Conservation (phyloP, 2,113 vertebrate species). For the Polypterus bichir region DNA sequence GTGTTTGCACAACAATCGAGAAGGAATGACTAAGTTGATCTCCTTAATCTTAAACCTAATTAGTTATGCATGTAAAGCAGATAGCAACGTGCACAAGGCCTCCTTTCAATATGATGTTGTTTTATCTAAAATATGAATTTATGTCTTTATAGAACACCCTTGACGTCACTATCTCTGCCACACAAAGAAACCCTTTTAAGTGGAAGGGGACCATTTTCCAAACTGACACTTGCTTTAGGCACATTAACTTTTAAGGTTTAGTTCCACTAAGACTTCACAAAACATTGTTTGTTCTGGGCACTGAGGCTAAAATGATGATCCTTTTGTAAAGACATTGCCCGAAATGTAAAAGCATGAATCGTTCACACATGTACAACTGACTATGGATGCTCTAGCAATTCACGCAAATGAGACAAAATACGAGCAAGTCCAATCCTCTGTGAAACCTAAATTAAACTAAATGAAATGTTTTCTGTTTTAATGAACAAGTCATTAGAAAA, state of each 20-base stretch:
- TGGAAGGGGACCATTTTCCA: slow-evolving; percentile 68
- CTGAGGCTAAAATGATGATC: slow-evolving; percentile 52
- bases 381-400: no score
- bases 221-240: slow-evolving; percentile 78
- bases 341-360: slow-evolving; percentile 33
- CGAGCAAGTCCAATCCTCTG: no score
- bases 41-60: slow-evolving; percentile 67
- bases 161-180: slow-evolving; percentile 77
- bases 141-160: slow-evolving; percentile 55
- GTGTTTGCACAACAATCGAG: slow-evolving; percentile 26
- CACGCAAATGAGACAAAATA: no score
- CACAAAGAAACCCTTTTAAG: slow-evolving; percentile 81
- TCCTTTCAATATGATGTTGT: slow-evolving; percentile 53
- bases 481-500: slow-evolving; percentile 18
- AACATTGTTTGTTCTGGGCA: slow-evolving; percentile 79
- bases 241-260: slow-evolving; percentile 86
- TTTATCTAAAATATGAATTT: slow-evolving; percentile 70
- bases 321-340: slow-evolving; percentile 36
- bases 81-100: slow-evolving; percentile 51
- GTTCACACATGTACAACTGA: slow-evolving; percentile 18
- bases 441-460: background rate
- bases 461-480: slow-evolving; percentile 16
- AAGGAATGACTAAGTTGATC: slow-evolving; percentile 24
- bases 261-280: slow-evolving; percentile 79
- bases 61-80: slow-evolving; percentile 74